These are phyloP conservation scores for Drosophila meridiana DNA, from an alignment of 2,888 invertebrate species.

Conservation along the genomic window DNA sequence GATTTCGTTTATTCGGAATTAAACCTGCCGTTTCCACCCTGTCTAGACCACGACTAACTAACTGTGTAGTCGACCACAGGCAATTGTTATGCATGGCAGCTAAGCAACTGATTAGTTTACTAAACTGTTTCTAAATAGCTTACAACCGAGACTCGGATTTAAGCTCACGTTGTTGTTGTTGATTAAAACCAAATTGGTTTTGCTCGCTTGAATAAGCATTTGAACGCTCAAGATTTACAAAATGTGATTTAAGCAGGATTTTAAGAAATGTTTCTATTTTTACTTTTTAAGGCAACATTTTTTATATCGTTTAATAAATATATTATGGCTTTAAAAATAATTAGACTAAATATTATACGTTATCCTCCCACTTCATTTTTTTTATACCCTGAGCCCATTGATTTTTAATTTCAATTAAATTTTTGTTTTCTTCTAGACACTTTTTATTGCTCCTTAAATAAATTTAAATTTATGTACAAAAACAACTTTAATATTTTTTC, in stretches of 20 bases:
- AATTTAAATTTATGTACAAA: no score
- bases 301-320: no score
- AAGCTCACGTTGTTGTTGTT: slow-evolving; percentile 9
- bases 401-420: no score
- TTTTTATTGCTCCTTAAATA: no score
- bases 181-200: slow-evolving; percentile 52
- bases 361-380: no score
- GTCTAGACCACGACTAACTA: slow-evolving; percentile 21
- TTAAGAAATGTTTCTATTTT: not conserved
- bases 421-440: no score
- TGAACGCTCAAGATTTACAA: not conserved
- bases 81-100: slow-evolving; percentile 73
- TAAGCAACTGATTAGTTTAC: slow-evolving; percentile 65
- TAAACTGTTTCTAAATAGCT: slow-evolving; percentile 54
- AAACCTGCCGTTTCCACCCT: slow-evolving; percentile 57
- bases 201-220: not conserved
- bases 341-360: no score
- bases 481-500: no score
- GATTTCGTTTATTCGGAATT: slow-evolving; percentile 70
- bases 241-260: not conserved
- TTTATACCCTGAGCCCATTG: no score
- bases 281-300: not conserved
- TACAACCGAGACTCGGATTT: slow-evolving; percentile 32
- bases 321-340: no score
- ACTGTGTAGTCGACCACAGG: slow-evolving; percentile 30